Evolutionary conservation across 2,888 invertebrate species (phyloP).

Genomic region (Clitarchus hookeri): DNA sequence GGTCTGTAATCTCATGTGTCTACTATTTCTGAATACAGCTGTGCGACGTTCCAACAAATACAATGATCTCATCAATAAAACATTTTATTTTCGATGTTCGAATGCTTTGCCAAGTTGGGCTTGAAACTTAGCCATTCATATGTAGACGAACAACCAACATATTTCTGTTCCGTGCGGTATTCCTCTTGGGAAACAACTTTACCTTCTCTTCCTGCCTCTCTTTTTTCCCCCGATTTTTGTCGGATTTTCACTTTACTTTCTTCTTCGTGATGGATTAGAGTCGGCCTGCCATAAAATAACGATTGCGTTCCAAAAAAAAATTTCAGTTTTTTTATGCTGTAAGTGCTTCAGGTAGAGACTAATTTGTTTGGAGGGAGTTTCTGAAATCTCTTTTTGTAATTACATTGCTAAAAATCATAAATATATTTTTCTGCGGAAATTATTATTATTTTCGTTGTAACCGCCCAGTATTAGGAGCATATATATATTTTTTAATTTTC

Average conservation of each 20-base stretch:
- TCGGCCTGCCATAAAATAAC: not conserved
- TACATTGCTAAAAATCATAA: no score
- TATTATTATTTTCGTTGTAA: no score
- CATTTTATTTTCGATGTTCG: not conserved
- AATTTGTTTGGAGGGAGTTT: no score
- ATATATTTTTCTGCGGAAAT: no score
- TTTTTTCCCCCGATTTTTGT: not conserved
- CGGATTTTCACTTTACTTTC: not conserved
- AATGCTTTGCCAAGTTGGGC: not conserved
- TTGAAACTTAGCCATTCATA: not conserved
- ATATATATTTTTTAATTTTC: no score
- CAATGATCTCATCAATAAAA: not conserved
- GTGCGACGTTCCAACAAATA: no score
- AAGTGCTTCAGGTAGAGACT: no score
- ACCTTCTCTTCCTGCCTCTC: not conserved
- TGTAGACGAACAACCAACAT: not conserved
- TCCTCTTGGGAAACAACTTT: conserved; percentile 1
- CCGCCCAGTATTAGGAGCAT: no score
- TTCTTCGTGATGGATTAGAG: not conserved
- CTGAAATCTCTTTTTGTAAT: no score
- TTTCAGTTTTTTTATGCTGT: no score
- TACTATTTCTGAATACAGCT: no score
- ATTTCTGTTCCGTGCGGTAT: not conserved
- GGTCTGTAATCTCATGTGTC: no score
- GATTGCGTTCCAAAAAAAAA: not conserved